Evolutionary conservation across 1,140 invertebrate species (phyloP), one percentile per base, ranked within the genome.

Genomic region (Augochlora pura): DNA sequence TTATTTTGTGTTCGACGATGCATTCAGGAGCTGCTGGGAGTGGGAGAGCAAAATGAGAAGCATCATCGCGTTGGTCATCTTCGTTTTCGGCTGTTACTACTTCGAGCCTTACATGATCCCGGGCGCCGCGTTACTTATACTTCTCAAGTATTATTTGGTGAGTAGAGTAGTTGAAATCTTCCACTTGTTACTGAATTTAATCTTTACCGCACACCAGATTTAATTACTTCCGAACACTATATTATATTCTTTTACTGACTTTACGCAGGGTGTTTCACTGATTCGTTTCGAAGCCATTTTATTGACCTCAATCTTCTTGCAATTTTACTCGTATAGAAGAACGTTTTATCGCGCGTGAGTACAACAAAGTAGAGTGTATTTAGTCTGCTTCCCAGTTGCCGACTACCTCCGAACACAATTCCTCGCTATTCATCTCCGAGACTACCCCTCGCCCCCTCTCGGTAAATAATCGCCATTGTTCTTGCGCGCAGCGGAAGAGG

Each of bases 21-120:
- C 42, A 46, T 42, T 66, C 87, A 97, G 97, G 93, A 98, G 97
- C 91, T 99, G 98, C 93, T 98, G 99, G 90, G 97, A 99, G 92
- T 99, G 99, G 99, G 98, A 99, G 87, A 98, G 96, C 6, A 96
- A 96, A 79, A 89, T 97, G n/a, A 94, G 97, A 86, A 99, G 97
- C 85, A 95, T 98, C 73, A 93, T 97, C 54, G 98, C 98, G 10
- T 95, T 99, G 66, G 92, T 98, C 18, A 93, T 97, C 4, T 98
- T 98, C 94, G 93, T 98, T 23, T 90, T 96, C 0, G 93, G 96
- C 25, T 97, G 96, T 82, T 97, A 97, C 88, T 97, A 96, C 89
- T 98, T 97, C 89, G 94, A 98, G 91, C 96, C 97, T 69, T 98
- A 96, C 93, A 98, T 98, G 95, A 91, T 98, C 74, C 98, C 98